Percentiles rank a stretch among this genome's conserved stretches.
Conservation (phyloP, 2,113 vertebrate genomes). For the Rana temporaria region DNA sequence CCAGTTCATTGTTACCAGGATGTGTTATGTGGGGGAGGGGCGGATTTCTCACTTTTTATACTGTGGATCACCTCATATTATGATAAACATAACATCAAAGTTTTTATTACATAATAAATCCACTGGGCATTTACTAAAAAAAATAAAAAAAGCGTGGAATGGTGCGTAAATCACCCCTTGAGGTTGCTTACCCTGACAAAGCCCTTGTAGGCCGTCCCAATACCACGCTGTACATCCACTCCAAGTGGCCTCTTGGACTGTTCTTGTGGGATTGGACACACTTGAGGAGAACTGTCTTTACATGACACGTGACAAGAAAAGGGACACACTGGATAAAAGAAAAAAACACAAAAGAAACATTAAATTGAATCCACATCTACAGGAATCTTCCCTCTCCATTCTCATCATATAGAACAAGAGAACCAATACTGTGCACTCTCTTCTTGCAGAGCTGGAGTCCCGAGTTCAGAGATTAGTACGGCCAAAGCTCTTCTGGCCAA, state of each 20-base stretch:
- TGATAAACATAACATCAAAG: no score
- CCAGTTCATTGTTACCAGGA: no score
- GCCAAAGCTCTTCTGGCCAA: no score
- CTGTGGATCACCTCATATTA: no score
- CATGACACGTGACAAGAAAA: constrained; percentile 95
- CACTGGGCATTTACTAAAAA: no score
- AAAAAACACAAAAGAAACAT: neutral
- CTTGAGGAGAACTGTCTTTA: constrained; percentile 89
- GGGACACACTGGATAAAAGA: constrained; percentile 82
- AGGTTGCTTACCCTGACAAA: constrained; percentile 87
- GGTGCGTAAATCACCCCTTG: neutral
- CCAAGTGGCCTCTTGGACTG: constrained; percentile 94
- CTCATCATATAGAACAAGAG: neutral
- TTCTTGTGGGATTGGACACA: constrained; percentile 94
- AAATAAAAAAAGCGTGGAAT: no score
- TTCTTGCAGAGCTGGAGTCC: no score
- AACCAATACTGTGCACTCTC: neutral
- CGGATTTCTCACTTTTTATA: no score
- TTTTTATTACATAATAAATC: no score
- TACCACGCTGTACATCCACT: constrained; percentile 94
- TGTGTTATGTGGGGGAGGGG: no score
- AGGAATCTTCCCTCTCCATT: neutral
- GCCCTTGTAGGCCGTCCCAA: constrained; percentile 96
- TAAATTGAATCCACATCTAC: neutral
- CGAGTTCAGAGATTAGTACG: no score